Conservation (phyloP, 2,888 invertebrate species). For the Caradrina kadenii region DNA sequence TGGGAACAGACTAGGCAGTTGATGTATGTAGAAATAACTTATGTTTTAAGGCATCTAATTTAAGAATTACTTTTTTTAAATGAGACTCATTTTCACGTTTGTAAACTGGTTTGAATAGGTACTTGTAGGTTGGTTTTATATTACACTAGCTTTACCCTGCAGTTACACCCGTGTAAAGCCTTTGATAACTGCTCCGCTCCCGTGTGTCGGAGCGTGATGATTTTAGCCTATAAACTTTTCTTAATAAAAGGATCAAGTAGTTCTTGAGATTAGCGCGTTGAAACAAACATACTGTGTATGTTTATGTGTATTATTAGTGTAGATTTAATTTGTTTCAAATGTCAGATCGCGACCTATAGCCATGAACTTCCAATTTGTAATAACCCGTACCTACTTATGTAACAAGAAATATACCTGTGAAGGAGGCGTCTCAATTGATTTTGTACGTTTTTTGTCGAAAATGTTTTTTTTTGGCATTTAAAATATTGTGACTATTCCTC, state of each 20-base stretch:
- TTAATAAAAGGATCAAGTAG: too few relatives aligned
- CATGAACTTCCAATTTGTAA: constrained; percentile 24
- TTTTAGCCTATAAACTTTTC: too few relatives aligned
- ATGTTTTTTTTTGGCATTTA: not conserved
- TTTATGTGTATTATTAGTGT: too few relatives aligned
- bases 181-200: too few relatives aligned
- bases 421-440: constrained; percentile 2
- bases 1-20: too few relatives aligned
- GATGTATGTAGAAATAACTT: too few relatives aligned
- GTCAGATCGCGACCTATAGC: constrained; percentile 35
- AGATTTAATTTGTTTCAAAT: constrained; percentile 36
- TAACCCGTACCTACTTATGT: not conserved
- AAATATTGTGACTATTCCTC: not conserved
- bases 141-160: not conserved
- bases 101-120: constrained; percentile 4
- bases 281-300: too few relatives aligned
- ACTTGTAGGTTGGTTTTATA: constrained; percentile 18
- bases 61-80: not conserved
- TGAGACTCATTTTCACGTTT: constrained; percentile 7
- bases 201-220: too few relatives aligned
- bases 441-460: constrained; percentile 16
- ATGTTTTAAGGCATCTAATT: not conserved
- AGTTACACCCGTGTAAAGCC: too few relatives aligned
- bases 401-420: constrained; percentile 8
- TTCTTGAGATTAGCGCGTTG: too few relatives aligned